These are phyloP conservation scores for Bungarus multicinctus DNA, from an alignment of 2,113 vertebrate species.

Conservation along the genomic window DNA sequence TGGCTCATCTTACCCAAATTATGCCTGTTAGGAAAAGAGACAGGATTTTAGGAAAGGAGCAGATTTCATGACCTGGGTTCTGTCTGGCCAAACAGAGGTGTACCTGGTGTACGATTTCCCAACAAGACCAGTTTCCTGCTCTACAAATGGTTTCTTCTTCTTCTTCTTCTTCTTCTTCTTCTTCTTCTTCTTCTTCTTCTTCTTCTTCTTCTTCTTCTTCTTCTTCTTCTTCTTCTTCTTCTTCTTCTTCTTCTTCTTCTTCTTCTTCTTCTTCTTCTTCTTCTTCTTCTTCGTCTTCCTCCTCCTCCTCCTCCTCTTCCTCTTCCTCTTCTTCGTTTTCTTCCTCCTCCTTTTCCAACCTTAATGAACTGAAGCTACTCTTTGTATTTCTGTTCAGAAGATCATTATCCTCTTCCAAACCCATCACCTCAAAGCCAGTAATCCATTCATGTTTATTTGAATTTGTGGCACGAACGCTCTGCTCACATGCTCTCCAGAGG, in stretches of 20 bases:
- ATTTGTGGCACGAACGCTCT: too few species aligned
- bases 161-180: too few species aligned
- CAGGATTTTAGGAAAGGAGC: not conserved
- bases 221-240: too few species aligned
- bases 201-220: too few species aligned
- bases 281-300: too few species aligned
- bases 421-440: not conserved
- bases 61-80: not conserved
- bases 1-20: not conserved
- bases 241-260: too few species aligned
- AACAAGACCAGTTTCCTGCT: not conserved
- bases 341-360: too few species aligned
- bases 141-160: not conserved
- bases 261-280: too few species aligned
- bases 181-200: too few species aligned
- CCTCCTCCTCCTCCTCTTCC: too few species aligned
- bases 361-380: not conserved
- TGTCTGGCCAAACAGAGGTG: not conserved
- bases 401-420: not conserved
- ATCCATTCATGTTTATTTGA: not conserved
- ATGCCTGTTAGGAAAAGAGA: not conserved
- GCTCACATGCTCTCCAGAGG: not conserved
- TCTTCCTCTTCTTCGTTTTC: rapidly evolving
- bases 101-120: not conserved
- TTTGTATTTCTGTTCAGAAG: not conserved